Conservation (phyloP, 1,140 invertebrate species). For the Temnothorax longispinosus region DNA sequence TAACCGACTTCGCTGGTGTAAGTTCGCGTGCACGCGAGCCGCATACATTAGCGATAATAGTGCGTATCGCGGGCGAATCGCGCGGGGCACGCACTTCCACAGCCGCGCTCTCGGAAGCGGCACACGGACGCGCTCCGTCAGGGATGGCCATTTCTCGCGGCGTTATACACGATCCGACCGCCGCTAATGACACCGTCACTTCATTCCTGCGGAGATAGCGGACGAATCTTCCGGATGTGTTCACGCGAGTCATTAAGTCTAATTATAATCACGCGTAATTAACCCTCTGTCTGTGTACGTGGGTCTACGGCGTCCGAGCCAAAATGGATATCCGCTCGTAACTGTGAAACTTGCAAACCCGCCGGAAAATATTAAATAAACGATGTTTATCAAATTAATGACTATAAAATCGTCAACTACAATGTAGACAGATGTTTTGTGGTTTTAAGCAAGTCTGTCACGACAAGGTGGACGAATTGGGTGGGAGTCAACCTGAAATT, state of each 20-base stretch:
- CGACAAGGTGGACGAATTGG: no score
- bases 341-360: no score
- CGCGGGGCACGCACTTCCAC: constrained; percentile 36
- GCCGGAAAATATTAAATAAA: no score
- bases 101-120: constrained; percentile 45
- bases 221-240: neutral
- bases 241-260: neutral
- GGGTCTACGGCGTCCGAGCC: no score
- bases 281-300: no score
- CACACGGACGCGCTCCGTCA: neutral
- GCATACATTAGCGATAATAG: constrained; percentile 58
- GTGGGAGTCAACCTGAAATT: neutral
- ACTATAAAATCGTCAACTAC: no score
- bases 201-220: neutral
- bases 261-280: neutral
- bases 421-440: no score
- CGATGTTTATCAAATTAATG: no score
- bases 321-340: no score
- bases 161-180: neutral
- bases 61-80: constrained; percentile 52
- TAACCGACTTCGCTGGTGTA: constrained; percentile 55
- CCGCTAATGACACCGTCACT: neutral
- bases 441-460: neutral
- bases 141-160: constrained; percentile 27
- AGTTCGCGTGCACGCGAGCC: constrained; percentile 50